Evolutionary conservation across 2,797 vertebrate species (phyloP).

Genomic region (Etheostoma perlongum): DNA sequence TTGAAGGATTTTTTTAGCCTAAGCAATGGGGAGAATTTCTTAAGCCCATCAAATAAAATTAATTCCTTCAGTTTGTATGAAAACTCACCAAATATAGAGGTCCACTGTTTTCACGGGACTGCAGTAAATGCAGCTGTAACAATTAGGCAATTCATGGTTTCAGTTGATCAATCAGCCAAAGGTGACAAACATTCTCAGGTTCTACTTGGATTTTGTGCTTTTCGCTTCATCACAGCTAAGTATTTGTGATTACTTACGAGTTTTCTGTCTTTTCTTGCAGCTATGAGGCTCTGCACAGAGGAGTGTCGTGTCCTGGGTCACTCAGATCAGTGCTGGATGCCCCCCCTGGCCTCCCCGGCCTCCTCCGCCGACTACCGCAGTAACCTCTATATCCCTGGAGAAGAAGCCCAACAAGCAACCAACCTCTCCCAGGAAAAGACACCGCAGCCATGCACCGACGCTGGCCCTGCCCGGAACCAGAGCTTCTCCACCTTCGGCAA

Average conservation of each 20-base stretch:
- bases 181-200: not conserved
- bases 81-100: not conserved
- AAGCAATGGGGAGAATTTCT: not conserved
- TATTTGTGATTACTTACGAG: slow-evolving; percentile 12
- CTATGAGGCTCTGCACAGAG: slow-evolving; percentile 95
- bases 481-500: slow-evolving; percentile 98
- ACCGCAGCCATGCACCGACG: slow-evolving; percentile 84
- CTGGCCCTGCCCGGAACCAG: slow-evolving; percentile 87
- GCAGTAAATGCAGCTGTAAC: not conserved
- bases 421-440: slow-evolving; percentile 83
- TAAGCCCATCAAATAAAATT: not conserved
- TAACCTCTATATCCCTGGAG: slow-evolving; percentile 97
- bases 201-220: not conserved
- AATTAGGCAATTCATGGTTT: not conserved
- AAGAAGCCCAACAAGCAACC: slow-evolving; percentile 83
- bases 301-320: slow-evolving; percentile 97
- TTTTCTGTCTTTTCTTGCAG: slow-evolving; percentile 73
- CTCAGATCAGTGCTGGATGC: slow-evolving; percentile 99
- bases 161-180: not conserved
- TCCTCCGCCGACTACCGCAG: slow-evolving; percentile 94
- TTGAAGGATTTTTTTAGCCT: not conserved
- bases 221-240: not conserved
- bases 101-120: not conserved
- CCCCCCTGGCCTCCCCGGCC: slow-evolving; percentile 88
- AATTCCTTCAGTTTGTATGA: not conserved